These are phyloP conservation scores for Tamandua tetradactyla DNA, from an alignment of 2,797 vertebrate genomes.

Conservation along the genomic window DNA sequence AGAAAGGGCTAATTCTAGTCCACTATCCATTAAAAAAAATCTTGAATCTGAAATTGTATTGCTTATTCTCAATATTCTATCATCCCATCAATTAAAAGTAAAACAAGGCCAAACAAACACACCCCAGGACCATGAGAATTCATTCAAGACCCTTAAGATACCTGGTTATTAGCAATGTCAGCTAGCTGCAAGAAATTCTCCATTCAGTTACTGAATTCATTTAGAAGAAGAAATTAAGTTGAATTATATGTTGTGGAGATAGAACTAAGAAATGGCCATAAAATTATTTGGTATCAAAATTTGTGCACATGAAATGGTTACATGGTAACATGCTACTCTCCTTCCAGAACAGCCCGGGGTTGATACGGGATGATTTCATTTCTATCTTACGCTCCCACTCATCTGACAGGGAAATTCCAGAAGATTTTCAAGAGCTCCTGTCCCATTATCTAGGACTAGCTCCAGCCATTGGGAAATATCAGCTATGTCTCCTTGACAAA, in stretches of 20 bases:
- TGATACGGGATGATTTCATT: slow-evolving; percentile 5
- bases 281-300: slow-evolving; percentile 24
- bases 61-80: neutral
- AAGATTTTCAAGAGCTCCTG: slow-evolving; percentile 25
- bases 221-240: slow-evolving; percentile 44
- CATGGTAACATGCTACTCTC: neutral
- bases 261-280: slow-evolving; percentile 48
- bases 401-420: slow-evolving; percentile 20
- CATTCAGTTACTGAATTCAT: slow-evolving; percentile 24
- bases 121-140: neutral
- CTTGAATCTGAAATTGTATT: neutral
- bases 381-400: slow-evolving; percentile 32
- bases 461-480: neutral
- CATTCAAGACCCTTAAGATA: neutral
- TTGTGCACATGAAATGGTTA: neutral
- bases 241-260: neutral
- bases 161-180: neutral
- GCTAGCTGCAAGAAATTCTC: slow-evolving; percentile 11
- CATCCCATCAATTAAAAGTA: slow-evolving; percentile 21
- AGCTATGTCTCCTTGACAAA: neutral
- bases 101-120: slow-evolving; percentile 36
- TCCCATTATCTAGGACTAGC: neutral
- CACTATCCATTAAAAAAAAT: neutral
- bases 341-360: neutral
- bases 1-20: neutral